Base-by-base conservation (phyloP, 2,113 vertebrate species). In the Saguinus midas region DNA sequence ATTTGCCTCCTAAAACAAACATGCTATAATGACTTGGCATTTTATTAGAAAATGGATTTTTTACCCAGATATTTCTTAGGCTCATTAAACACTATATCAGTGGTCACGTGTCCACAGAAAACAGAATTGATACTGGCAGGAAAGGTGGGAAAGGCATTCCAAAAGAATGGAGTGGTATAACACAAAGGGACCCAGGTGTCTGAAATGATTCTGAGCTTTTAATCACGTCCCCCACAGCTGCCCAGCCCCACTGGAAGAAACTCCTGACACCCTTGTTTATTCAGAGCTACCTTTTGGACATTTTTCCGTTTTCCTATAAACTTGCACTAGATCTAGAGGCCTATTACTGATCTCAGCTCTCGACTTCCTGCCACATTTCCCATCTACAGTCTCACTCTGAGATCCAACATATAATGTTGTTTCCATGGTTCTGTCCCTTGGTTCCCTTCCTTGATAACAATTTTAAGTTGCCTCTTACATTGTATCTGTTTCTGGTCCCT, bases 1-100 rank as follows among this genome's bases (percentile, higher is more conserved):
- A 40, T 82, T 43, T 86, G 40, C 29, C 64, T 64, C 66, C 64
- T 55, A 66, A 94, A 81, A 95, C 27, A 61, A 89, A 85, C 43
- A 72, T 11, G 72, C 7, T 64, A 64, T 6, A 73, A n/a, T 55
- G 50, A 81, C 4, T 89, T 89, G 81, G 17, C 17, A 52, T 84
- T 95, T 88, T 35, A 85, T 88, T 73, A 92, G 29, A 58, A 81
- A 92, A 73, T 45, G 52, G 48, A 35, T 64, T 94, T 94, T 92
- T 95, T 45, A 64, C 4, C 35, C 61, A n/a, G 48, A 32, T 75
- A 82, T 20, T 90, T 82, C 86, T 87, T 25, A 94, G 64, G 9
- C 27, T 40, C 84, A 87, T 87, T 76, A 84, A 85, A 78, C 52
- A 76, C 21, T 86, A 2, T 81, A 68, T 76, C 85, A 85, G 66